Evolutionary conservation across 2,797 vertebrate genomes (phyloP).

Genomic region (Xenopus petersii): DNA sequence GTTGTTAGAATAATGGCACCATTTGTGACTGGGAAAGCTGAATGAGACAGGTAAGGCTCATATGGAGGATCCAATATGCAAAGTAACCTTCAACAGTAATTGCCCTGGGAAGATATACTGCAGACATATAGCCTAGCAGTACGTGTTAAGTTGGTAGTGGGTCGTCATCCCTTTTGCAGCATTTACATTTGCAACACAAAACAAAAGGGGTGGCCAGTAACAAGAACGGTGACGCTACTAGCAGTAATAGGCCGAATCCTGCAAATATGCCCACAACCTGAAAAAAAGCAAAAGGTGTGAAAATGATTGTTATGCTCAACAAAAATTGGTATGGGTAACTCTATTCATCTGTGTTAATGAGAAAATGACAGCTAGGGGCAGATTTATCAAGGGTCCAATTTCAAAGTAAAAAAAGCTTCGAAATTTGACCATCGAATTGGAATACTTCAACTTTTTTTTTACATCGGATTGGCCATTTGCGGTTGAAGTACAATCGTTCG

Average conservation of each 20-base stretch:
- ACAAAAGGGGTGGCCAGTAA: constrained; percentile 95
- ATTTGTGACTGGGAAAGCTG: constrained; percentile 54
- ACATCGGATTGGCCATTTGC: no score
- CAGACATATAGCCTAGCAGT: neutral
- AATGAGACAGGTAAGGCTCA: constrained; percentile 61
- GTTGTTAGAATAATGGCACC: constrained; percentile 56
- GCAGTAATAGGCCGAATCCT: constrained; percentile 90
- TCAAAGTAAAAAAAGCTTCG: no score
- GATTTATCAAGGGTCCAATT: no score
- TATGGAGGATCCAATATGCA: constrained; percentile 58
- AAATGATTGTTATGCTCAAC: no score
- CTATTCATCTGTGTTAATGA: no score
- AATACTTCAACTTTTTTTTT: no score
- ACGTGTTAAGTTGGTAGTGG: constrained; percentile 84
- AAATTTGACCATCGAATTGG: no score
- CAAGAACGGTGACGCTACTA: constrained; percentile 95
- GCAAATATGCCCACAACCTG: constrained; percentile 98
- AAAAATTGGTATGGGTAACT: no score
- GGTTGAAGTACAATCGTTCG: no score
- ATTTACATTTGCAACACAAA: constrained; percentile 97
- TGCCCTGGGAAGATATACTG: neutral
- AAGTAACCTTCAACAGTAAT: constrained; percentile 9
- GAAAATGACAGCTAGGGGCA: no score
- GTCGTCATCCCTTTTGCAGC: constrained; percentile 96
- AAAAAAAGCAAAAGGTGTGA: neutral